Evolutionary conservation across 2,888 invertebrate species (phyloP).

Genomic region (Megaustenia siamemsis): DNA sequence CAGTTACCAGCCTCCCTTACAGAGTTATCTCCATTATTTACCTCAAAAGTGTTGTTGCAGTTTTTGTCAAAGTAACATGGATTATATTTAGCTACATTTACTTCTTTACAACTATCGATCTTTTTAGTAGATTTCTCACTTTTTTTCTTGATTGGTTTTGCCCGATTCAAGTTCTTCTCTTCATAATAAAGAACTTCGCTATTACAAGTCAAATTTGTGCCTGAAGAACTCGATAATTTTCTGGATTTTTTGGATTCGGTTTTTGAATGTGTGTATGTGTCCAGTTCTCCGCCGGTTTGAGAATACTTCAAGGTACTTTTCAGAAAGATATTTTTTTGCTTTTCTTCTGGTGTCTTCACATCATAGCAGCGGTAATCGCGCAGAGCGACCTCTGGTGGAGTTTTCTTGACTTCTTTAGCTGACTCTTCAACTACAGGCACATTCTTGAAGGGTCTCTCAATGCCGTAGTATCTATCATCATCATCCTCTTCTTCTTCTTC

Average conservation of each 20-base stretch:
- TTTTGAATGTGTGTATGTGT: too few species aligned
- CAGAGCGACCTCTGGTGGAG: neutral
- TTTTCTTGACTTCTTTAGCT: neutral
- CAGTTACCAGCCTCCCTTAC: neutral
- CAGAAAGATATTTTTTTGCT: neutral
- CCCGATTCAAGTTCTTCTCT: neutral
- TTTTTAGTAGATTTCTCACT: too few species aligned
- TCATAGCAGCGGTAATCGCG: slow-evolving; percentile 1
- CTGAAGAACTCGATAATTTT: neutral
- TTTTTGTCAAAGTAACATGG: too few species aligned
- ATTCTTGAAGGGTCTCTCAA: neutral
- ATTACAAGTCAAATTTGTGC: neutral
- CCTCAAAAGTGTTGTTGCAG: too few species aligned
- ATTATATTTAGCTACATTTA: too few species aligned
- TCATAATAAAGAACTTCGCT: neutral
- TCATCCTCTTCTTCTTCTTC: slow-evolving; percentile 10
- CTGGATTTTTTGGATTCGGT: too few species aligned
- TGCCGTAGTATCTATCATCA: neutral
- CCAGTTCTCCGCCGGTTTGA: neutral
- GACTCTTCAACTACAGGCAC: neutral
- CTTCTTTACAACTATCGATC: too few species aligned
- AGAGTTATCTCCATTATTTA: too few species aligned
- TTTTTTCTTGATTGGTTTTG: neutral
- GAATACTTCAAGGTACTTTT: neutral
- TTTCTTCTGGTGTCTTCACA: too few species aligned